Conservation (phyloP, 2,797 vertebrate species). For the Aratinga solstitialis region DNA sequence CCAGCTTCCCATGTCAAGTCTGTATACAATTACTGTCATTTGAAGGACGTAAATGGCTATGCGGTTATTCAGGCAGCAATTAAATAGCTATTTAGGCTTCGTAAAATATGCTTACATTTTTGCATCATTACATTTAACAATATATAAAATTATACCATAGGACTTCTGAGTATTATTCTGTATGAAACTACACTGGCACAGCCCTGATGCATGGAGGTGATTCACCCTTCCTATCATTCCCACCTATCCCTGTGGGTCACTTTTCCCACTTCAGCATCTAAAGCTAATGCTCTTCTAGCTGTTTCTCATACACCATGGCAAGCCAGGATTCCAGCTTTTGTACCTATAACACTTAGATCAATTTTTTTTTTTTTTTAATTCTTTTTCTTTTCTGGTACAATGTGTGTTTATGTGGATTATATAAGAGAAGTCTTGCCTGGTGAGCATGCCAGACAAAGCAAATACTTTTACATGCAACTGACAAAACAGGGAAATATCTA, state of each 20-base stretch:
- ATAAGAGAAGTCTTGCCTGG: background rate
- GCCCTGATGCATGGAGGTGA: background rate
- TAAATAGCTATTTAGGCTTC: background rate
- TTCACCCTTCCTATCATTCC: background rate
- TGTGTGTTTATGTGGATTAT: background rate
- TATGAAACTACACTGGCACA: accelerated
- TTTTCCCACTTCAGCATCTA: background rate
- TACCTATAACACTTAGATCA: background rate
- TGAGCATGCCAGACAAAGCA: background rate
- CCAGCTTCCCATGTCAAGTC: background rate
- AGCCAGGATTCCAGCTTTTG: background rate
- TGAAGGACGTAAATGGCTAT: background rate
- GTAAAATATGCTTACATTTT: background rate
- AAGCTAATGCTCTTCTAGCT: background rate
- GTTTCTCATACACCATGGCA: background rate
- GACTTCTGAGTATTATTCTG: background rate
- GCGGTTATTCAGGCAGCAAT: background rate
- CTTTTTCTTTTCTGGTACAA: background rate
- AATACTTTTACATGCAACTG: background rate
- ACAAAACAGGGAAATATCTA: background rate
- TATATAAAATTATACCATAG: background rate
- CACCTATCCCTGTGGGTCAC: background rate
- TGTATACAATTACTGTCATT: background rate
- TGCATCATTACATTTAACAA: background rate
- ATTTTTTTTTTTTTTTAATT: background rate